Conservation (phyloP, 64 coral and sea anemone species). For the Orbicella faveolata region DNA sequence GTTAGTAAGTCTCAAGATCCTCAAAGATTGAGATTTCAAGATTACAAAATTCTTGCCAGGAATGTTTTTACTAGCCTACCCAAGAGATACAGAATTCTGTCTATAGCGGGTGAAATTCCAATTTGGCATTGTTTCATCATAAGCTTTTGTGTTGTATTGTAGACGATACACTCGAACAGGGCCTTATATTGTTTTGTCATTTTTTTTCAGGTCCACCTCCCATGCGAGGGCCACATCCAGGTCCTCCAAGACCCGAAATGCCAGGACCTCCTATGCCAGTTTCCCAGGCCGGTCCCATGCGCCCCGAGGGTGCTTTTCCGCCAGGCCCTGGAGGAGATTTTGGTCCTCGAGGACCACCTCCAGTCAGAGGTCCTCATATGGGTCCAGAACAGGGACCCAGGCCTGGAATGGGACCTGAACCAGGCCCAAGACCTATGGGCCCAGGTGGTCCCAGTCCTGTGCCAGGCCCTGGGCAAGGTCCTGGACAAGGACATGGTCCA, state of each 20-base stretch:
- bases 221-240: slow-evolving; percentile 51
- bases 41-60: no score
- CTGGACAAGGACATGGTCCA: slow-evolving; percentile 27
- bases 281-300: slow-evolving; percentile 28
- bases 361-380: slow-evolving; percentile 39
- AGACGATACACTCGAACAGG: not conserved
- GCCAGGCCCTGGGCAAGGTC: slow-evolving; percentile 37
- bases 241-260: slow-evolving; percentile 45
- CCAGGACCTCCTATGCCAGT: slow-evolving; percentile 35
- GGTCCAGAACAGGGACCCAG: slow-evolving; percentile 36
- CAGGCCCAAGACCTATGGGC: slow-evolving; percentile 8
- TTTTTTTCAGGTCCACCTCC: slow-evolving; percentile 37
- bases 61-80: no score
- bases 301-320: slow-evolving; percentile 26
- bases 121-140: no score
- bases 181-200: not conserved
- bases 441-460: slow-evolving; percentile 7
- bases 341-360: slow-evolving; percentile 51
- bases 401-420: slow-evolving; percentile 37
- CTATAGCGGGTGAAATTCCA: no score
- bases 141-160: no score
- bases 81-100: no score
- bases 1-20: no score
- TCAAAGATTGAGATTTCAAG: no score
- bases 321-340: slow-evolving; percentile 37